phyloP scores from a whole-genome alignment of 1,140 invertebrate genomes.

The Penaeus japonicus region DNA sequence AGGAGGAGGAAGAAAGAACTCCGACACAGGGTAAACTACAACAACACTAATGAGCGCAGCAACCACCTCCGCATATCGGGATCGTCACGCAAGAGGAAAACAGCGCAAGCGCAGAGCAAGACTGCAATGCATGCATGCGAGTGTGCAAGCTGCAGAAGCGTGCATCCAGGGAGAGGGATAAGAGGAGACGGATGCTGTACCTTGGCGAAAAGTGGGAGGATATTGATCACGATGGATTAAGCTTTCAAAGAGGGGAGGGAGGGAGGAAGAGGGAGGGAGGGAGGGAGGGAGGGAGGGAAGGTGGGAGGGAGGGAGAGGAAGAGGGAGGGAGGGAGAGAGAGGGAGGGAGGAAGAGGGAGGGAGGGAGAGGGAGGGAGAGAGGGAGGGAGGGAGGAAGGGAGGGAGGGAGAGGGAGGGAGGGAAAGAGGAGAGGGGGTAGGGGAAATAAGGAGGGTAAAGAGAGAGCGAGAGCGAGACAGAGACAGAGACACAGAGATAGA shows the following conservation, averaged over 20 bases:
- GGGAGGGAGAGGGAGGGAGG: slow-evolving; percentile 4
- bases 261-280: background rate
- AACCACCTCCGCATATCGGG: too few relatives aligned
- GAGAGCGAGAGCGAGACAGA: background rate
- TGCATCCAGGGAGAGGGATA: background rate
- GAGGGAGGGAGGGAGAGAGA: slow-evolving; percentile 1
- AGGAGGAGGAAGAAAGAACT: too few relatives aligned
- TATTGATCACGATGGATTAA: too few relatives aligned
- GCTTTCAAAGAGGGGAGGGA: background rate
- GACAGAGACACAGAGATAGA: background rate
- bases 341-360: background rate
- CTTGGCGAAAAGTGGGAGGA: too few relatives aligned
- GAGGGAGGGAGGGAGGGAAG: background rate
- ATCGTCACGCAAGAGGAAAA: background rate
- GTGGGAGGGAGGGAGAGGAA: background rate
- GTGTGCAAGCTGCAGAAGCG: too few relatives aligned
- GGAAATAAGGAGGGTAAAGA: background rate
- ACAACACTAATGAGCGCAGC: too few relatives aligned
- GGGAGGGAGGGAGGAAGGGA: background rate
- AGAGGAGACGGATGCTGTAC: background rate
- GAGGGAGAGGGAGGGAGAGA: background rate
- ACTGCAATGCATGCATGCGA: background rate
- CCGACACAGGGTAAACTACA: too few relatives aligned
- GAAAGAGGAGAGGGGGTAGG: background rate
- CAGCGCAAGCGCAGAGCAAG: background rate